Conservation (phyloP, 2,797 vertebrate species). For the Rhinophrynus dorsalis region DNA sequence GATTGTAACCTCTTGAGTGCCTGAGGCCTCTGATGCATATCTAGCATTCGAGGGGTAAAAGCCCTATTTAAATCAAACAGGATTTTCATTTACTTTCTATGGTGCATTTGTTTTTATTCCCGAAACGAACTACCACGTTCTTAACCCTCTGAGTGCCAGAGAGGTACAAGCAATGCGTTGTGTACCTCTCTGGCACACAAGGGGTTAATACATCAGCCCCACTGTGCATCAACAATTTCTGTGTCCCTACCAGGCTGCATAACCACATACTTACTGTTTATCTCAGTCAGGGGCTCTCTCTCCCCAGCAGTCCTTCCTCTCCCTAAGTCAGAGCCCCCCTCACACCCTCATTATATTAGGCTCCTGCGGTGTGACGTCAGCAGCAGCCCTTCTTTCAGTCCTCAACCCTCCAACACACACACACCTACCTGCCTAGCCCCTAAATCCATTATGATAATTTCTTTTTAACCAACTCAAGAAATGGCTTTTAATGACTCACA, state of each 20-base stretch:
- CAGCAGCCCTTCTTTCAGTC: constrained; percentile 24
- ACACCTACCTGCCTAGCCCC: constrained; percentile 52
- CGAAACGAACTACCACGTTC: too few relatives aligned
- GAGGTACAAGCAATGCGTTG: too few relatives aligned
- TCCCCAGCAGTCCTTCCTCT: not conserved
- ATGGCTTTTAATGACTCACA: constrained; percentile 55
- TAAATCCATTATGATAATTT: constrained; percentile 39
- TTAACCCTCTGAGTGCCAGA: too few relatives aligned
- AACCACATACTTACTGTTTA: constrained; percentile 53
- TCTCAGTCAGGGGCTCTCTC: not conserved
- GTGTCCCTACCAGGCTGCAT: not conserved
- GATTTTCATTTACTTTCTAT: too few relatives aligned
- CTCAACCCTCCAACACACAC: constrained; percentile 40
- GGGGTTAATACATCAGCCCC: not conserved
- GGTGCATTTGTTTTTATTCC: too few relatives aligned
- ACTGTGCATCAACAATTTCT: not conserved
- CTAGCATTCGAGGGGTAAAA: too few relatives aligned
- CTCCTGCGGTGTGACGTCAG: constrained; percentile 58
- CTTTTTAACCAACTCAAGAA: constrained; percentile 54
- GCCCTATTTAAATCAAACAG: too few relatives aligned
- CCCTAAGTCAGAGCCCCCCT: constrained; percentile 18
- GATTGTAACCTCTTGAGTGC: too few relatives aligned
- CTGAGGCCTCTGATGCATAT: too few relatives aligned
- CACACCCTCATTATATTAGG: constrained; percentile 57
- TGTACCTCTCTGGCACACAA: too few relatives aligned